Percentiles rank a stretch among this genome's conserved stretches.
Evolutionary conservation across 2,888 invertebrate genomes (phyloP).

Genomic region (Aspidapion aeneum): DNA sequence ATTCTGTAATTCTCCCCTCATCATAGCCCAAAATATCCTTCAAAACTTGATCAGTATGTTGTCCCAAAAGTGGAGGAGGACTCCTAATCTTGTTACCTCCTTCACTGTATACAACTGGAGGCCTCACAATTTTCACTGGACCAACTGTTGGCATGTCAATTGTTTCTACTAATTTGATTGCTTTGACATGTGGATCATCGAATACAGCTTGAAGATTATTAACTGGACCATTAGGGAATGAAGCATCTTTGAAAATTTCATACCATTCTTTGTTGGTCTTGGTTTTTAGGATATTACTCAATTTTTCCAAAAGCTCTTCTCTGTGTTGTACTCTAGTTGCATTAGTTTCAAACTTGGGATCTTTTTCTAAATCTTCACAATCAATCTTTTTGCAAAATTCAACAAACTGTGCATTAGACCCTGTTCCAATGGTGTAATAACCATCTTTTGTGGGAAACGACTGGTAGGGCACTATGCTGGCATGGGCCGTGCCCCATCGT

Average conservation of each 20-base stretch:
- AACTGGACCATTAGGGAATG: conserved; percentile 88
- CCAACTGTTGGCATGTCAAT: conserved; percentile 68
- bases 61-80: conserved; percentile 81
- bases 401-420: conserved; percentile 77
- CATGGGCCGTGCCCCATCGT: conserved; percentile 91
- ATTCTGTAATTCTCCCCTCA: conserved; percentile 54
- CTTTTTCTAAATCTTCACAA: conserved; percentile 56
- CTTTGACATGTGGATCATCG: conserved; percentile 79
- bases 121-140: conserved; percentile 74
- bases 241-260: conserved; percentile 62
- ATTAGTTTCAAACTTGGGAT: conserved; percentile 70
- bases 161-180: conserved; percentile 68
- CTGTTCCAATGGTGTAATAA: conserved; percentile 82
- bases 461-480: conserved; percentile 93
- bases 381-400: conserved; percentile 66
- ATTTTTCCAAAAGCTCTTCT: conserved; percentile 58
- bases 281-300: conserved; percentile 55
- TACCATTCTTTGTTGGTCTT: conserved; percentile 77
- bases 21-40: conserved; percentile 62
- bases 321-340: conserved; percentile 73
- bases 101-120: conserved; percentile 78
- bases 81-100: conserved; percentile 65
- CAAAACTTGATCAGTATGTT: conserved; percentile 81
- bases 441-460: conserved; percentile 81
- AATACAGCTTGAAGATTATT: conserved; percentile 86